Conservation (phyloP, 1,140 invertebrate genomes). For the Eupeodes corollae region DNA sequence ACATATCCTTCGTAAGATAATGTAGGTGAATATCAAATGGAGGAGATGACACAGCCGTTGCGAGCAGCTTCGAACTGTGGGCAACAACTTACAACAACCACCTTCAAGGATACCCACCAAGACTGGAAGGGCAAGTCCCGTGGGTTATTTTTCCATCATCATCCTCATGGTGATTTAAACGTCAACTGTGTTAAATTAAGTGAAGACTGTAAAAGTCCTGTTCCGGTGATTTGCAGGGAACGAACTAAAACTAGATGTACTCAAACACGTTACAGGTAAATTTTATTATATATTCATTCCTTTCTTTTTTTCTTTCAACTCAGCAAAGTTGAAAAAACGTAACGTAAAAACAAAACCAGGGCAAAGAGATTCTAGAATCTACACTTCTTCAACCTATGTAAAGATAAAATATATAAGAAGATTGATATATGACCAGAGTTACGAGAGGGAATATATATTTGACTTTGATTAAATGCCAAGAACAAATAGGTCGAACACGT, state of each 20-base stretch:
- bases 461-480: too few relatives aligned
- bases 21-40: background rate
- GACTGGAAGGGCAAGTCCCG: background rate
- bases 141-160: background rate
- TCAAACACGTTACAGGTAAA: background rate
- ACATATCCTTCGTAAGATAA: too few relatives aligned
- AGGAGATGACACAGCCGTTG: background rate
- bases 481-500: too few relatives aligned
- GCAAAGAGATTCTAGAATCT: background rate
- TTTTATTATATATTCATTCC: background rate
- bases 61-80: too few relatives aligned
- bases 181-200: too few relatives aligned
- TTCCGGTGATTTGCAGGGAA: background rate
- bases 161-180: background rate
- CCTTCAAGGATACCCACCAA: background rate
- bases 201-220: background rate
- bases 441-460: too few relatives aligned
- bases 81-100: too few relatives aligned
- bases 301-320: background rate
- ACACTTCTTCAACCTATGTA: too few relatives aligned
- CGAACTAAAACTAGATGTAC: background rate
- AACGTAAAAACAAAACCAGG: too few relatives aligned
- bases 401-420: too few relatives aligned
- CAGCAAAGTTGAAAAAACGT: too few relatives aligned
- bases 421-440: too few relatives aligned